Evolutionary conservation across 2,888 invertebrate species (phyloP).

Genomic region (Diploptera punctata): DNA sequence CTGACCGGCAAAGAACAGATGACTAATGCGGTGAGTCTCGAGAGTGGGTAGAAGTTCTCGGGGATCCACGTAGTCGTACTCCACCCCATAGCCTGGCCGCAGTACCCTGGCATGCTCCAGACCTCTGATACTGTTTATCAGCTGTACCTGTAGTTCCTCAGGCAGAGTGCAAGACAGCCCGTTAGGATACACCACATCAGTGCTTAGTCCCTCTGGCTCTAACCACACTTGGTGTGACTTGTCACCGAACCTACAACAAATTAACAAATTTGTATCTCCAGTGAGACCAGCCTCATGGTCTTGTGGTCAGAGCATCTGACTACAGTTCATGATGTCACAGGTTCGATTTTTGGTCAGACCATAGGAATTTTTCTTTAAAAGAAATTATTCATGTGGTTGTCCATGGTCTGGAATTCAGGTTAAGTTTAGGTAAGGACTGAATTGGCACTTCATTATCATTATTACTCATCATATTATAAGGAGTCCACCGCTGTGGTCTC

Average conservation of each 20-base stretch:
- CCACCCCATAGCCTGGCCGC: slow-evolving; percentile 80
- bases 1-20: slow-evolving; percentile 87
- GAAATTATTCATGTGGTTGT: too few species aligned
- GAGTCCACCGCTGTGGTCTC: too few species aligned
- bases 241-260: slow-evolving; percentile 67
- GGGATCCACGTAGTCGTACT: slow-evolving; percentile 89
- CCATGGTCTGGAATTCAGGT: too few species aligned
- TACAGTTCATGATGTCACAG: too few species aligned
- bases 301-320: too few species aligned
- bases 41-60: slow-evolving; percentile 74
- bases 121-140: slow-evolving; percentile 73
- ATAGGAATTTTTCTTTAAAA: too few species aligned
- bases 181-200: slow-evolving; percentile 80
- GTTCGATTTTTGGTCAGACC: too few species aligned
- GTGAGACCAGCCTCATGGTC: too few species aligned
- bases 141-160: slow-evolving; percentile 72
- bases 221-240: slow-evolving; percentile 79
- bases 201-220: slow-evolving; percentile 85
- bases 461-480: too few species aligned
- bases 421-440: too few species aligned
- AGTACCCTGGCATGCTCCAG: slow-evolving; percentile 73
- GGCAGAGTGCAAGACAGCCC: slow-evolving; percentile 87
- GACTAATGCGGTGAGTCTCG: slow-evolving; percentile 73
- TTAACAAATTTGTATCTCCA: too few species aligned
- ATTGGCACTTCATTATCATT: too few species aligned